phyloP scores from a whole-genome alignment of 2,113 vertebrate species.

The Leptobrachium leishanense region DNA sequence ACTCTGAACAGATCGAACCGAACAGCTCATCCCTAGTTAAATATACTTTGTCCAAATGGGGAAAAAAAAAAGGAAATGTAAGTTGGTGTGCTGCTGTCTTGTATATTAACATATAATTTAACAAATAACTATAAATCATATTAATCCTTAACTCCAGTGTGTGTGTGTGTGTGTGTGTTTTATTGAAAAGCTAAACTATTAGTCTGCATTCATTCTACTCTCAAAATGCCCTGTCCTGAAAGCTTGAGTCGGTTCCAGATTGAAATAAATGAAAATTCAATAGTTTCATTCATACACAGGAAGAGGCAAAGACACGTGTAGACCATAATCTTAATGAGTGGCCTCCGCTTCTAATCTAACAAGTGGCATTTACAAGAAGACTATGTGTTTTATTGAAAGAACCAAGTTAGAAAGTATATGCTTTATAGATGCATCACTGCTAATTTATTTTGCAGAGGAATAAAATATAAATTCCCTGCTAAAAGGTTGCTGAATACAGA shows the following conservation, averaged over 20 bases:
- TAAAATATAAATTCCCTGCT: background rate
- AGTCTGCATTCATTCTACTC: too few species aligned
- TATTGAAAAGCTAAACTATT: too few species aligned
- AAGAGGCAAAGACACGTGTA: slow-evolving; percentile 26
- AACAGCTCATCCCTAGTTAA: too few species aligned
- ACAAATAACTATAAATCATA: too few species aligned
- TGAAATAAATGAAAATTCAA: slow-evolving; percentile 11
- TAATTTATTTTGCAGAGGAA: background rate
- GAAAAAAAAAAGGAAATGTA: too few species aligned
- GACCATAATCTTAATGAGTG: background rate
- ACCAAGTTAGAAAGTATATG: background rate
- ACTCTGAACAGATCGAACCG: too few species aligned
- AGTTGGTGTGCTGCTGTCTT: too few species aligned
- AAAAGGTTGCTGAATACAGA: background rate
- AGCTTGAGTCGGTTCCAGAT: background rate
- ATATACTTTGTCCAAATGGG: too few species aligned
- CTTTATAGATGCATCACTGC: background rate
- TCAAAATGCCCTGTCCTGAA: too few species aligned
- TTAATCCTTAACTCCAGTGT: too few species aligned
- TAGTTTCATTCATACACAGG: slow-evolving; percentile 34
- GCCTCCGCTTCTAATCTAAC: slow-evolving; percentile 16
- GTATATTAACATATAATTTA: too few species aligned
- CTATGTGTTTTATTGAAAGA: slow-evolving; percentile 13
- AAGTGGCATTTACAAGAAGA: slow-evolving; percentile 7
- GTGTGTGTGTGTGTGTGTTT: too few species aligned